Evolutionary conservation across 2,797 vertebrate species (phyloP), one percentile per base, ranked within the genome.

Genomic region (Schizopygopsis pylzovi): DNA sequence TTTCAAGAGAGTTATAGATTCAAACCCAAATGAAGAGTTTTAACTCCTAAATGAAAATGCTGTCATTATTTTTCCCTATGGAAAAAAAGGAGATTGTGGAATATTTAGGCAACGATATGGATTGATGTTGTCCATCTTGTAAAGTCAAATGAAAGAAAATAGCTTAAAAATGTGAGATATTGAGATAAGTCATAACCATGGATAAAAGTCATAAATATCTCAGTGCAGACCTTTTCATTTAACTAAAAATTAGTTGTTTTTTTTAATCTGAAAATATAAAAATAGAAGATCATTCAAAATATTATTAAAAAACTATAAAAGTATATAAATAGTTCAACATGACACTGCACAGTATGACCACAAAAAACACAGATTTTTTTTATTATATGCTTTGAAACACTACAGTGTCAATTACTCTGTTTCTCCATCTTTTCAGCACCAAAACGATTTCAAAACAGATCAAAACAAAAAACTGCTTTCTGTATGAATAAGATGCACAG

Each of bases 401-500:
- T 77, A 10, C 37, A 72, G 11, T 13, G 22, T 45, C 11, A 72
- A 8, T 25, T 8, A 72, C 22, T 43, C 20, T 80, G 8, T 67
- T 45, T 12, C 10, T 43, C 61, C 43, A 13, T 25, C 18, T 80
- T 20, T 16, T 33, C 12, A n/a, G 15, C 9, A 41, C 49, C 37
- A 6, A 22, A 80, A 65, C 16, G 0, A 33, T 5, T 52, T 20
- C 28, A 41, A 22, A 81, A 49, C 16, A 39, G 20, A 81, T 39
- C 6, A 12, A 28, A 82, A n/a, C 4, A 5, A 39, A 83, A 65
- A 11, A 0, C 1, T 18, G 20, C 59, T 76, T 83, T 65, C 4
- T 33, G n/a, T 52, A 33, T 52, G 59, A 84, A 39, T 25, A 67
- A 78, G 16, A 84, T 47, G 28, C 43, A n/a, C 56, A 65, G 56